Evolutionary conservation across 1,140 invertebrate species (phyloP).

Genomic region (Bradysia coprophila): DNA sequence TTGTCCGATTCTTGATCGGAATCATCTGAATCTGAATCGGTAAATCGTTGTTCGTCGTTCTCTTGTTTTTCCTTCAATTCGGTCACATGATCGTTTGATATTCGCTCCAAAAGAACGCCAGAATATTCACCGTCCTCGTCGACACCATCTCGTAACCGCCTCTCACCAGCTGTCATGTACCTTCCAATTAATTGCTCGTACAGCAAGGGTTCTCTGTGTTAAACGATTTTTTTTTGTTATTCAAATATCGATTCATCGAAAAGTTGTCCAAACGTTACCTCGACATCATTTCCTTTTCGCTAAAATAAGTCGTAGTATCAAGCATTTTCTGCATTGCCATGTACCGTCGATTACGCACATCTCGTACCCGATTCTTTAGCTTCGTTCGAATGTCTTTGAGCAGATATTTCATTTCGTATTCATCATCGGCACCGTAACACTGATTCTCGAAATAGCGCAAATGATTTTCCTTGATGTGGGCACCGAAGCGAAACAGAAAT

Average conservation of each 20-base stretch:
- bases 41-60: constrained; percentile 30
- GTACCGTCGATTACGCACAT: constrained; percentile 62
- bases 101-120: constrained; percentile 43
- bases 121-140: constrained; percentile 40
- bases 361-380: constrained; percentile 29
- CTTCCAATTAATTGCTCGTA: constrained; percentile 78
- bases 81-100: constrained; percentile 42
- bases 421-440: constrained; percentile 16
- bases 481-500: constrained; percentile 62
- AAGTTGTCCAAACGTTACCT: too few relatives aligned
- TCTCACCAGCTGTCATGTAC: constrained; percentile 61
- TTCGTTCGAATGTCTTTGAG: constrained; percentile 34
- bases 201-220: constrained; percentile 66
- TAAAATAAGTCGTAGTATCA: constrained; percentile 61
- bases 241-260: too few relatives aligned
- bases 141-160: constrained; percentile 35
- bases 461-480: constrained; percentile 44
- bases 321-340: constrained; percentile 60
- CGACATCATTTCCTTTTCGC: constrained; percentile 85
- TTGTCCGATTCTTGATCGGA: constrained; percentile 4
- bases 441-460: constrained; percentile 36
- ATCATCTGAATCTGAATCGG: constrained; percentile 21
- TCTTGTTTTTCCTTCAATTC: constrained; percentile 39
- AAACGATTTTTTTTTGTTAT: too few relatives aligned
- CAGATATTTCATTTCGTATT: constrained; percentile 40